phyloP scores from a whole-genome alignment of 2,888 invertebrate genomes.

The Saturnia japonica region DNA sequence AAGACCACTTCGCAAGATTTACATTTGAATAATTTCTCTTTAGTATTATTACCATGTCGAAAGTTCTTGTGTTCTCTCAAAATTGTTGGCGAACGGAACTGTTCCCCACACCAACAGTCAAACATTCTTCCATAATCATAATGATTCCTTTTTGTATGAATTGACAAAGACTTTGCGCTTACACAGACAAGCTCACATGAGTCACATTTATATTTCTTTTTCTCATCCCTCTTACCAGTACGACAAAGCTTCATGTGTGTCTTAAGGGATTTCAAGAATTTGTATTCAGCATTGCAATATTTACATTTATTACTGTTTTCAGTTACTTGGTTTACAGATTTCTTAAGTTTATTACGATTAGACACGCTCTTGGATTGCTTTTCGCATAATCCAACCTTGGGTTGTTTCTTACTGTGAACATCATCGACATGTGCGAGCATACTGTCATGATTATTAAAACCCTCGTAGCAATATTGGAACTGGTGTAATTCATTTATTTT shows the following conservation, averaged over 20 bases:
- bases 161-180: not conserved
- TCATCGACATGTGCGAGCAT: not conserved
- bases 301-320: not conserved
- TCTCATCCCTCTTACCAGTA: not conserved
- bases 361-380: not conserved
- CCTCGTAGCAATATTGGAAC: not conserved
- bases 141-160: not conserved
- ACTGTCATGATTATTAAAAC: not conserved
- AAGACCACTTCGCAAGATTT: too few species aligned
- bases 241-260: not conserved
- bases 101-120: not conserved
- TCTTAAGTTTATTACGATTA: not conserved
- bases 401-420: not conserved
- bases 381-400: not conserved
- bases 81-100: not conserved
- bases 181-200: not conserved
- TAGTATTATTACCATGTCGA: not conserved
- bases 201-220: not conserved
- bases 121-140: not conserved
- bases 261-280: too few species aligned
- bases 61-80: not conserved
- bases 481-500: not conserved
- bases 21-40: too few species aligned
- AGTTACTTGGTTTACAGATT: not conserved
- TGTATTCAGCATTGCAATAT: not conserved